phyloP scores from a whole-genome alignment of 2,113 vertebrate genomes.

The Fukomys damarensis region DNA sequence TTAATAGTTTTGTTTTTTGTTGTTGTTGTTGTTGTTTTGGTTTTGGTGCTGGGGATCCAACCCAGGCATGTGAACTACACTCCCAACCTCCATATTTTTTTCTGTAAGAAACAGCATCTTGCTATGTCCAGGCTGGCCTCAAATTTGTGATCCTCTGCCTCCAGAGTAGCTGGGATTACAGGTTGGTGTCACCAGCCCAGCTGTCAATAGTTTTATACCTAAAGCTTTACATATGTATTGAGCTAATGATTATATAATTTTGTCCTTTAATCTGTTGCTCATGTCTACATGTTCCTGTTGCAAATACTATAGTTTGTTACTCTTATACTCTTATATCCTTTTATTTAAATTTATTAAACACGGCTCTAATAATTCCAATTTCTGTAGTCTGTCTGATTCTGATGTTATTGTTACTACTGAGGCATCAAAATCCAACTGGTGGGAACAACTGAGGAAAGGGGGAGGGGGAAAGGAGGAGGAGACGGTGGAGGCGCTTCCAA shows the following conservation, averaged over 20 bases:
- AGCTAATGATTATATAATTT: neutral
- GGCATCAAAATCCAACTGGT: conserved; percentile 87
- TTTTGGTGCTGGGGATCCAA: neutral
- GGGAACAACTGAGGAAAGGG: conserved; percentile 88
- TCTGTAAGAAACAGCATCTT: neutral
- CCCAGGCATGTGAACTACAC: neutral
- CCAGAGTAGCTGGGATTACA: neutral
- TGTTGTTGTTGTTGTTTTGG: neutral
- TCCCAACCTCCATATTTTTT: neutral
- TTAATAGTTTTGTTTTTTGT: neutral
- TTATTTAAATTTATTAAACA: conserved; percentile 9
- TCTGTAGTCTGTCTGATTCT: neutral
- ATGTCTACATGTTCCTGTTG: neutral
- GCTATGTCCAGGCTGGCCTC: neutral
- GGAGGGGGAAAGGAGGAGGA: conserved; percentile 79
- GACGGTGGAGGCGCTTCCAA: conserved; percentile 86
- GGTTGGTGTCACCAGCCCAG: neutral
- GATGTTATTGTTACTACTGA: too few relatives aligned
- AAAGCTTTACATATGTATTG: neutral
- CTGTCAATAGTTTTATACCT: neutral
- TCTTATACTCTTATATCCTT: neutral
- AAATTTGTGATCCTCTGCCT: neutral
- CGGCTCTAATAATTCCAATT: neutral
- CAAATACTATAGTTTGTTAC: conserved; percentile 8
- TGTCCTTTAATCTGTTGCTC: neutral